Percentiles rank a stretch among this genome's conserved stretches.
These are phyloP conservation scores for Hemaris fuciformis DNA, from an alignment of 2,888 invertebrate genomes.

Conservation along the genomic window DNA sequence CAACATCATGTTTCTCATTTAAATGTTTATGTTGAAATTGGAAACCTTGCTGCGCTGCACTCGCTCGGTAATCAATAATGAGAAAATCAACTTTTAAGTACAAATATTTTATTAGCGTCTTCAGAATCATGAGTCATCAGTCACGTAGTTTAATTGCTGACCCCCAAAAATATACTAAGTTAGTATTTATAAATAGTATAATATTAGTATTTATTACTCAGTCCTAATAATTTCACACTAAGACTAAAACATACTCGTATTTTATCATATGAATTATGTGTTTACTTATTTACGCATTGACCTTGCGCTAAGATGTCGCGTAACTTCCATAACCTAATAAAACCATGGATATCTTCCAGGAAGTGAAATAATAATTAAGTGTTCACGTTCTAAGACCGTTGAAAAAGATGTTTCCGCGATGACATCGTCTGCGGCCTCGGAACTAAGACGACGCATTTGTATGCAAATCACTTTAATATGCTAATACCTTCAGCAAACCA, in stretches of 20 bases:
- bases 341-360: not conserved
- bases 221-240: too few species aligned
- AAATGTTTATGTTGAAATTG: constrained; percentile 18
- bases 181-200: too few species aligned
- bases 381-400: not conserved
- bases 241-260: too few species aligned
- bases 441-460: constrained; percentile 28
- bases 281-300: not conserved
- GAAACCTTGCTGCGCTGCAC: not conserved
- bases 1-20: constrained; percentile 17
- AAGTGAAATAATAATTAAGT: not conserved
- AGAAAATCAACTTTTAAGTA: too few species aligned
- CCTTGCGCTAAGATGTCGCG: not conserved
- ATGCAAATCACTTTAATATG: constrained; percentile 43
- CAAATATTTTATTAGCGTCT: too few species aligned
- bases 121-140: too few species aligned
- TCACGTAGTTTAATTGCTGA: too few species aligned
- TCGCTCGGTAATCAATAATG: not conserved
- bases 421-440: constrained; percentile 14
- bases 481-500: constrained; percentile 25
- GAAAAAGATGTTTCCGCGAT: constrained; percentile 14
- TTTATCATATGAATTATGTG: not conserved
- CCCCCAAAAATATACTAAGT: too few species aligned
- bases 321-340: not conserved
- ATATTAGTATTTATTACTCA: too few species aligned